phyloP scores from a whole-genome alignment of 2,888 invertebrate genomes.

The Ennomos fuscantarius region DNA sequence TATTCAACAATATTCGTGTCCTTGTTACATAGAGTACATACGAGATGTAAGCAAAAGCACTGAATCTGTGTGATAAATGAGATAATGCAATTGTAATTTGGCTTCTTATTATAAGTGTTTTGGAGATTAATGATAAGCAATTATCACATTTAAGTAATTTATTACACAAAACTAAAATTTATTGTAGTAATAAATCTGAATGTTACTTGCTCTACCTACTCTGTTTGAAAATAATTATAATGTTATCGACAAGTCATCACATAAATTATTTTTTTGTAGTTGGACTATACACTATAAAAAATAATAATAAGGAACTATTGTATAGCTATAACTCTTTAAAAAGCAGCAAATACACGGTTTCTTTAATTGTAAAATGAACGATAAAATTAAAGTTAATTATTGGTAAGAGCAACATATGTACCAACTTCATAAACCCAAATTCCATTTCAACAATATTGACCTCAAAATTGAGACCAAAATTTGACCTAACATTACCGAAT shows the following conservation, averaged over 20 bases:
- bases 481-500: conserved; percentile 39
- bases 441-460: conserved; percentile 17
- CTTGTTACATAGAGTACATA: conserved; percentile 9
- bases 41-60: conserved; percentile 2
- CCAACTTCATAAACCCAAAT: conserved; percentile 7
- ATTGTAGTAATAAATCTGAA: background rate
- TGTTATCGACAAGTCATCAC: no score
- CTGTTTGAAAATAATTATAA: background rate
- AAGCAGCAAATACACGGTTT: no score
- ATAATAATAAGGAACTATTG: no score
- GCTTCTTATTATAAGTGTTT: conserved; percentile 9
- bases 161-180: no score
- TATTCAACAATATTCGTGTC: conserved; percentile 24
- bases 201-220: background rate
- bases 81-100: conserved; percentile 6
- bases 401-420: background rate
- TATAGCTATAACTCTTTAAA: no score
- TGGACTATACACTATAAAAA: no score
- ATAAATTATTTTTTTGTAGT: no score
- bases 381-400: background rate
- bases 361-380: no score
- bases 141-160: background rate
- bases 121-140: conserved; percentile 14
- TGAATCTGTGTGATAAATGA: background rate
- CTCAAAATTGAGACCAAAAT: conserved; percentile 30